Evolutionary conservation across 2,888 invertebrate genomes (phyloP), one percentile per base, ranked within the genome.

Genomic region (Notocelia uddmanniana): DNA sequence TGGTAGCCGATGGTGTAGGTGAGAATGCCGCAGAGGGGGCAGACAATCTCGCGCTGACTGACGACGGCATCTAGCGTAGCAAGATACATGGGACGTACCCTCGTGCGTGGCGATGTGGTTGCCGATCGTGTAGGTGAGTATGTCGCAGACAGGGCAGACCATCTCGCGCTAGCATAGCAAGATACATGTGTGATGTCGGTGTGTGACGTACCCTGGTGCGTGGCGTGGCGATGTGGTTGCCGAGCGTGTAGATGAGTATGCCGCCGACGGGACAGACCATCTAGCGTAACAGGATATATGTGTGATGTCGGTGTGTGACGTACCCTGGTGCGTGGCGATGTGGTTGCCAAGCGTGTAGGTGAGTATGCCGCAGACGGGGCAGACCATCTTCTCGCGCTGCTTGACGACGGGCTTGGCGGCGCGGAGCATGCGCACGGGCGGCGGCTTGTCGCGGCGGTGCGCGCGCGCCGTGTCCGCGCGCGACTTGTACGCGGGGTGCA

Each of bases 21-120:
- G 19, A 94, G 85, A 78, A 94, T 92, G 23, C 94, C 94, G 81
- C 94, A 94, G n/a, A n/a, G n/a, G n/a, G n/a, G n/a, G n/a, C n/a
- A n/a, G n/a, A n/a, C n/a, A n/a, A n/a, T n/a, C n/a, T n/a, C n/a
- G n/a, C n/a, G n/a, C n/a, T n/a, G n/a, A n/a, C n/a, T n/a, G n/a
- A n/a, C n/a, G n/a, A n/a, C n/a, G n/a, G n/a, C n/a, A n/a, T n/a
- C n/a, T n/a, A n/a, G n/a, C n/a, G n/a, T n/a, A n/a, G n/a, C n/a
- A n/a, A n/a, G n/a, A n/a, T n/a, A n/a, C n/a, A n/a, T n/a, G n/a
- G n/a, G n/a, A n/a, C n/a, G n/a, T n/a, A n/a, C n/a, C n/a, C n/a
- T n/a, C n/a, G n/a, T n/a, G n/a, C n/a, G n/a, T n/a, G n/a, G n/a
- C n/a, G n/a, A n/a, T n/a, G n/a, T n/a, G n/a, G n/a, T n/a, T n/a